Conservation (phyloP, 2,797 vertebrate genomes). For the Squalus acanthias region DNA sequence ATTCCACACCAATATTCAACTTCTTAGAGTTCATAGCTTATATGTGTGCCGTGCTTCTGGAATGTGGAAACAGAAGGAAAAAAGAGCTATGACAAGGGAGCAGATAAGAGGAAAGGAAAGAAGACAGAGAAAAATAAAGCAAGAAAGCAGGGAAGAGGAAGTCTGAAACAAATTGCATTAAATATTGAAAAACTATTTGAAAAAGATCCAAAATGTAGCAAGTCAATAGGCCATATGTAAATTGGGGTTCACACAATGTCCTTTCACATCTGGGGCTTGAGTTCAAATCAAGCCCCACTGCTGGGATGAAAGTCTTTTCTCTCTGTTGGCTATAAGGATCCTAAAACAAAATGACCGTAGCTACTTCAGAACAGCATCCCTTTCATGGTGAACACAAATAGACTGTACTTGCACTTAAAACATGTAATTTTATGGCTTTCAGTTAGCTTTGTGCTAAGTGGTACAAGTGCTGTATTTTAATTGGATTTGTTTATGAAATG, state of each 20-base stretch:
- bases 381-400: background rate
- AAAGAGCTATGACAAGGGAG: background rate
- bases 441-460: background rate
- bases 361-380: background rate
- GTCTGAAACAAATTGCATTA: background rate
- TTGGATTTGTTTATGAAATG: background rate
- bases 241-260: background rate
- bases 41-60: background rate
- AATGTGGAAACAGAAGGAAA: background rate
- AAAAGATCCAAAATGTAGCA: background rate
- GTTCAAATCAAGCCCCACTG: background rate
- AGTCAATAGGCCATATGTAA: background rate
- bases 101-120: background rate
- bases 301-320: background rate
- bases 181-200: background rate
- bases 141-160: background rate
- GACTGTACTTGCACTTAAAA: background rate
- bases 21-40: background rate
- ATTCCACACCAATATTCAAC: background rate
- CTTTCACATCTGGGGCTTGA: background rate
- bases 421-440: background rate
- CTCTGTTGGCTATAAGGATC: background rate
- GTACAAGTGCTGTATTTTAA: background rate
- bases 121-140: background rate
- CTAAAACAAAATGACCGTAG: background rate